Evolutionary conservation across 1,140 invertebrate genomes (phyloP).

Genomic region (Macrobrachium rosenbergii): DNA sequence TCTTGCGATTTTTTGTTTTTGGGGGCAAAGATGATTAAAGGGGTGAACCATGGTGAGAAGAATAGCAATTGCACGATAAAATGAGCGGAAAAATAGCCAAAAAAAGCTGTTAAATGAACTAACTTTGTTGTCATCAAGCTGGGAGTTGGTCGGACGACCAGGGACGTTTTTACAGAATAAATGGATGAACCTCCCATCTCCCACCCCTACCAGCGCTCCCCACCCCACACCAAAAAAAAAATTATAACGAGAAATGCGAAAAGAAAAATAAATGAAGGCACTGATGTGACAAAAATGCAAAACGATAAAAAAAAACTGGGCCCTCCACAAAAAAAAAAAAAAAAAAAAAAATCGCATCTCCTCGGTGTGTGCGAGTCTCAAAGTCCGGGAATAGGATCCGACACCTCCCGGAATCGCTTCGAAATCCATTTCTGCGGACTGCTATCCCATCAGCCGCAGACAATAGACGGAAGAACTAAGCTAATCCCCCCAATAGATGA

Average conservation of each 20-base stretch:
- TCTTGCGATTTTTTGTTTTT: too few relatives aligned
- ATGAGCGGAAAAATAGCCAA: neutral
- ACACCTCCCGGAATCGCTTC: neutral
- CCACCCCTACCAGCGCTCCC: too few relatives aligned
- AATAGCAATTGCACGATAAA: neutral
- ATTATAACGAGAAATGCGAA: neutral
- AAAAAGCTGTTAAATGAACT: neutral
- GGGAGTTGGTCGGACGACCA: neutral
- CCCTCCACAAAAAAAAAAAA: too few relatives aligned
- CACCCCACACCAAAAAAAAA: neutral
- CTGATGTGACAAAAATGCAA: too few relatives aligned
- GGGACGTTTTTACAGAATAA: neutral
- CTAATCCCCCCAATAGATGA: conserved; percentile 5
- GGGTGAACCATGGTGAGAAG: neutral
- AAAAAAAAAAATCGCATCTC: too few relatives aligned
- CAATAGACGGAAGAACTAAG: conserved; percentile 4
- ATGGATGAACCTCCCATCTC: too few relatives aligned
- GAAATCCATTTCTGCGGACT: neutral
- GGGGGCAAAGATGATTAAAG: too few relatives aligned
- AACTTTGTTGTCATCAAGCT: neutral
- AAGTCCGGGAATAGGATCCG: neutral
- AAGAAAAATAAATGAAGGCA: neutral
- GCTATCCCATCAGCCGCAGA: conserved; percentile 9
- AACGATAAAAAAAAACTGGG: too few relatives aligned
- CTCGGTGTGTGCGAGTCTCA: neutral